Percentiles rank a stretch among this genome's conserved stretches.
Evolutionary conservation across 1,140 invertebrate genomes (phyloP).

Genomic region (Drosophila repletoides): DNA sequence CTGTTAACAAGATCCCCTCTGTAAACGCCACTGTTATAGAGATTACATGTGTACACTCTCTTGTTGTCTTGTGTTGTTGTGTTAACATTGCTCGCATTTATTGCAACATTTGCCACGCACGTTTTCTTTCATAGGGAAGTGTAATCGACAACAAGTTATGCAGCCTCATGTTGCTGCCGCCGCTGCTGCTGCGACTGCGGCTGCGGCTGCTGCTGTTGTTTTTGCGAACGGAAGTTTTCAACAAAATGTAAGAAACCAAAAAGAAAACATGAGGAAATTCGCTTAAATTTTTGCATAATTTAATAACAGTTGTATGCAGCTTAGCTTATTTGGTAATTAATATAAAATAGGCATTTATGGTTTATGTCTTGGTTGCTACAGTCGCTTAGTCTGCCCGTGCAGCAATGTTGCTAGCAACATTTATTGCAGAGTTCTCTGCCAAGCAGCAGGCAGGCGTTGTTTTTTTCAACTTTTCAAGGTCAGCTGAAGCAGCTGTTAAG

Average conservation of each 20-base stretch:
- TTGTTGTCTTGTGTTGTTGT: conserved; percentile 24
- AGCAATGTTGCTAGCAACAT: background rate
- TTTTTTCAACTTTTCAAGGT: conserved; percentile 1
- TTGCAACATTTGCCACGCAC: conserved; percentile 58
- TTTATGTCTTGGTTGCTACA: too few species aligned
- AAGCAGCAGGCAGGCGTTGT: background rate
- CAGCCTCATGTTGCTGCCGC: conserved; percentile 11
- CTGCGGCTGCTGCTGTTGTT: background rate
- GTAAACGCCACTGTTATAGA: too few species aligned
- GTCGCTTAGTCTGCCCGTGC: too few species aligned
- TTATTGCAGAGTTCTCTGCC: background rate
- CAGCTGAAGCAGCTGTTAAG: background rate
- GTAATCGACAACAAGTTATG: conserved; percentile 63
- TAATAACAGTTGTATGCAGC: conserved; percentile 8
- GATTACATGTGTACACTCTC: background rate
- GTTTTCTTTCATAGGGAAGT: conserved; percentile 58
- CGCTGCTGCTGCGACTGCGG: conserved; percentile 16
- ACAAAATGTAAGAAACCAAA: too few species aligned
- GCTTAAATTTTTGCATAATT: conserved; percentile 57
- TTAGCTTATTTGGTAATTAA: conserved; percentile 23
- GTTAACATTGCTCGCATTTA: conserved; percentile 64
- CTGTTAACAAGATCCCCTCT: too few species aligned
- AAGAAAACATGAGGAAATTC: conserved; percentile 62
- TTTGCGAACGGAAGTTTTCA: conserved; percentile 61
- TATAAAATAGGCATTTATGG: background rate